Percentiles rank a stretch among this genome's conserved stretches.
Conservation (phyloP, 2,797 vertebrate species). For the Arctocebus calabarensis region DNA sequence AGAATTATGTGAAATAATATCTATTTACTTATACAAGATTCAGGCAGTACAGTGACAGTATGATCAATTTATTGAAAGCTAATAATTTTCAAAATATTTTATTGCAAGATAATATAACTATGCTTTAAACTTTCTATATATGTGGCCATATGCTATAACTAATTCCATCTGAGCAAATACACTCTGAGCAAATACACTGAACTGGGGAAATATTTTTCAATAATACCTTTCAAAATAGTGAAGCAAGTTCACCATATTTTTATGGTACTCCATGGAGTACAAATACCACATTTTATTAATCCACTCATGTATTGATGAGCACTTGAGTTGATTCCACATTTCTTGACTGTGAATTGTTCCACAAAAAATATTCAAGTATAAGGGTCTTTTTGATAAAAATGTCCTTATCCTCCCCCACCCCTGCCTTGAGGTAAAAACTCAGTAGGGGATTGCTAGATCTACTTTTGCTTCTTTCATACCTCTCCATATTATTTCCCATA, state of each 20-base stretch:
- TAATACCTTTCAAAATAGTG: conserved; percentile 45
- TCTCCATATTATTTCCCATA: too few relatives aligned
- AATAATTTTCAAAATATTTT: not conserved
- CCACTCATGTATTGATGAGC: not conserved
- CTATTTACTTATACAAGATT: conserved; percentile 3
- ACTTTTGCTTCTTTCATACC: too few relatives aligned
- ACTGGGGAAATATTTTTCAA: not conserved
- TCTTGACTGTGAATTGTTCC: not conserved
- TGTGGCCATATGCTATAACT: not conserved
- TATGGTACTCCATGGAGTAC: not conserved
- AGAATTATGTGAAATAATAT: conserved; percentile 41
- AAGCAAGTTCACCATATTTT: not conserved
- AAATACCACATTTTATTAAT: not conserved
- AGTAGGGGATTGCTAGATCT: too few relatives aligned
- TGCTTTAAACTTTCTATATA: conserved; percentile 27
- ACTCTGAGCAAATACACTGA: not conserved
- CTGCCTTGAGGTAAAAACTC: not conserved
- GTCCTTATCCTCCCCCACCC: too few relatives aligned
- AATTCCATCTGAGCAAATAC: not conserved
- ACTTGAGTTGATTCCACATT: not conserved
- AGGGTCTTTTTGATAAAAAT: not conserved
- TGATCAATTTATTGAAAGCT: conserved; percentile 53
- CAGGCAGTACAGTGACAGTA: not conserved
- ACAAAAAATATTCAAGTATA: not conserved
- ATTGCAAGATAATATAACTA: not conserved